phyloP scores from a whole-genome alignment of 2,888 invertebrate species.

The Tetragnatha montana region DNA sequence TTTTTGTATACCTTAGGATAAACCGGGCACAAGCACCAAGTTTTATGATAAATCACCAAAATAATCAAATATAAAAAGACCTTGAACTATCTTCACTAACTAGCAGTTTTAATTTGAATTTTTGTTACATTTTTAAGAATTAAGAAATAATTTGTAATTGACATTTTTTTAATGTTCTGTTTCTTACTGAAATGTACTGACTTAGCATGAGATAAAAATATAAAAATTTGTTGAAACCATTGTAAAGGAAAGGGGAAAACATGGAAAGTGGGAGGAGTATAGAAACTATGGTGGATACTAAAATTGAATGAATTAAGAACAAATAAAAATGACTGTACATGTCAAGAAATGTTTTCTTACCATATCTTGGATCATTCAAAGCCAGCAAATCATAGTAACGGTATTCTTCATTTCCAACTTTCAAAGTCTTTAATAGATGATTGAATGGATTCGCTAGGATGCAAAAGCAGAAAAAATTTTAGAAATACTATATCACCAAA shows the following conservation, averaged over 20 bases:
- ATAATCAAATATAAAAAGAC: too few species aligned
- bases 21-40: too few species aligned
- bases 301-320: neutral
- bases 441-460: slow-evolving; percentile 80
- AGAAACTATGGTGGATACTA: neutral
- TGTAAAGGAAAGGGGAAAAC: neutral
- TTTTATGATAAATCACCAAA: too few species aligned
- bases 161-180: too few species aligned
- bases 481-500: neutral
- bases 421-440: slow-evolving; percentile 80
- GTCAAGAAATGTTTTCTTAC: slow-evolving; percentile 10
- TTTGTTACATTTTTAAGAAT: too few species aligned
- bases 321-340: too few species aligned
- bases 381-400: slow-evolving; percentile 86
- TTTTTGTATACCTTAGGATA: too few species aligned
- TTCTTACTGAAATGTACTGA: too few species aligned
- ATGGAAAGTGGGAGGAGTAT: neutral
- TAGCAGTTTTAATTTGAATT: too few species aligned
- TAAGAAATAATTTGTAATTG: too few species aligned
- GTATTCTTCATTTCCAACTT: slow-evolving; percentile 81
- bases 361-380: slow-evolving; percentile 83
- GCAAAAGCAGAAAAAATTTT: neutral
- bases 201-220: too few species aligned
- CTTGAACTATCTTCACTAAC: too few species aligned
- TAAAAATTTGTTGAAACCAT: neutral